Evolutionary conservation across 2,888 invertebrate genomes (phyloP).

Genomic region (Colostygia pectinataria): DNA sequence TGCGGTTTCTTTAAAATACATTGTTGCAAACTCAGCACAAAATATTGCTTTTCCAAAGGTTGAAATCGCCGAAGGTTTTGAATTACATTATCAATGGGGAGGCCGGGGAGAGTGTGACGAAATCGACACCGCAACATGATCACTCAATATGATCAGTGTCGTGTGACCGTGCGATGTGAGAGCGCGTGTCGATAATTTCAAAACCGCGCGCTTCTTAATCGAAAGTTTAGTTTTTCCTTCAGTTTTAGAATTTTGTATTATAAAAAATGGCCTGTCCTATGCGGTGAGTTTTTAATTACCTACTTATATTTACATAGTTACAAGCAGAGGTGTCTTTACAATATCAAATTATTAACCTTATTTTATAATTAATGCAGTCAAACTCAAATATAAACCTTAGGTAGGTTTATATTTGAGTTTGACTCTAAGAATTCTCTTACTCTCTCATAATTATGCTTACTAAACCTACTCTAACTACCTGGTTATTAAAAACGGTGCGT

Average conservation of each 20-base stretch:
- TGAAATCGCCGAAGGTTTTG: slow-evolving; percentile 40
- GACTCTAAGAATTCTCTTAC: no score
- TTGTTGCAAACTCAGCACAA: slow-evolving; percentile 4
- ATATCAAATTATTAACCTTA: no score
- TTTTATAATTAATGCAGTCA: no score
- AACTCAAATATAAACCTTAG: no score
- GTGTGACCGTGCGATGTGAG: slow-evolving; percentile 46
- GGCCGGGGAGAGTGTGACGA: slow-evolving; percentile 56
- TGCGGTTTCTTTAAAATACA: background rate
- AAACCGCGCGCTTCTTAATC: slow-evolving; percentile 33
- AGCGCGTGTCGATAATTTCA: slow-evolving; percentile 39
- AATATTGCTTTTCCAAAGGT: background rate
- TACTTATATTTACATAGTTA: background rate
- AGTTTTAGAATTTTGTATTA: slow-evolving; percentile 22
- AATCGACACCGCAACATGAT: slow-evolving; percentile 39
- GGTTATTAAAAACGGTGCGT: no score
- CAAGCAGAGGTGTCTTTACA: no score
- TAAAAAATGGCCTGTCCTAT: slow-evolving; percentile 72
- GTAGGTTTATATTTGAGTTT: no score
- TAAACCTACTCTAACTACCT: no score
- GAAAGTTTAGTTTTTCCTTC: slow-evolving; percentile 23
- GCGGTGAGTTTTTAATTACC: slow-evolving; percentile 62
- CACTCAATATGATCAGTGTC: slow-evolving; percentile 40
- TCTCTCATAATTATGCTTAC: no score
- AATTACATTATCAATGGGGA: slow-evolving; percentile 38